Evolutionary conservation across 2,113 vertebrate species (phyloP).

Genomic region (Ancistrus triradiatus): DNA sequence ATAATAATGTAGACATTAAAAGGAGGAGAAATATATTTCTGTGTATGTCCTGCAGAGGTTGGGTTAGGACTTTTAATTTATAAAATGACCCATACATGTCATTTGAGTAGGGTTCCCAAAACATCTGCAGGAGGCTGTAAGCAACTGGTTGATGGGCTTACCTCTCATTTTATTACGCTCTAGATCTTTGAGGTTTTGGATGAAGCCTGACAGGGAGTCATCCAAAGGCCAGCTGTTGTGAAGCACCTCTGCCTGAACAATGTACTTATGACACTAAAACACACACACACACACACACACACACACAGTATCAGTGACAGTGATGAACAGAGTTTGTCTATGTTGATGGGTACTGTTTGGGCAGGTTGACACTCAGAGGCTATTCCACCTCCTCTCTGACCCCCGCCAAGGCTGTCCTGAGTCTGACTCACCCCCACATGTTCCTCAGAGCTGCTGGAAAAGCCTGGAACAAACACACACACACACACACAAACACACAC

Average conservation of each 20-base stretch:
- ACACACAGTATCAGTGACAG: slow-evolving; percentile 24
- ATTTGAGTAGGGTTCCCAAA: too few relatives aligned
- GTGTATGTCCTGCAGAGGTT: too few relatives aligned
- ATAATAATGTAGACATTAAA: too few relatives aligned
- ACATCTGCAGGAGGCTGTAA: too few relatives aligned
- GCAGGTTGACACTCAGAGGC: slow-evolving; percentile 19
- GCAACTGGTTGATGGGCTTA: too few relatives aligned
- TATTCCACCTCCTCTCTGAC: slow-evolving; percentile 14
- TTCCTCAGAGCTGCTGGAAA: slow-evolving; percentile 15
- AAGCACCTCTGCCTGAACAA: slow-evolving; percentile 78
- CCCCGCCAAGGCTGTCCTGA: slow-evolving; percentile 24
- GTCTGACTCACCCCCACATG: slow-evolving; percentile 22
- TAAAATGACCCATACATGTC: too few relatives aligned
- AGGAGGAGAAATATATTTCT: too few relatives aligned
- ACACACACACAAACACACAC: slow-evolving; percentile 28
- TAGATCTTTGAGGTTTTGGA: slow-evolving; percentile 70
- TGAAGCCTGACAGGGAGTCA: slow-evolving; percentile 68
- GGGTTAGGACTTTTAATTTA: too few relatives aligned
- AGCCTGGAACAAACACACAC: slow-evolving; percentile 10
- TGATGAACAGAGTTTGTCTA: slow-evolving; percentile 23
- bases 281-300: slow-evolving; percentile 2
- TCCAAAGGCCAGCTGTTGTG: slow-evolving; percentile 79
- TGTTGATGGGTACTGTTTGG: slow-evolving; percentile 40
- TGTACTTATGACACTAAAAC: slow-evolving; percentile 75
- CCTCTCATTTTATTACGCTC: slow-evolving; percentile 78